Evolutionary conservation across 35 echinoderm and acorn worm species (phyloP).

Genomic region (Lytechinus variegatus): DNA sequence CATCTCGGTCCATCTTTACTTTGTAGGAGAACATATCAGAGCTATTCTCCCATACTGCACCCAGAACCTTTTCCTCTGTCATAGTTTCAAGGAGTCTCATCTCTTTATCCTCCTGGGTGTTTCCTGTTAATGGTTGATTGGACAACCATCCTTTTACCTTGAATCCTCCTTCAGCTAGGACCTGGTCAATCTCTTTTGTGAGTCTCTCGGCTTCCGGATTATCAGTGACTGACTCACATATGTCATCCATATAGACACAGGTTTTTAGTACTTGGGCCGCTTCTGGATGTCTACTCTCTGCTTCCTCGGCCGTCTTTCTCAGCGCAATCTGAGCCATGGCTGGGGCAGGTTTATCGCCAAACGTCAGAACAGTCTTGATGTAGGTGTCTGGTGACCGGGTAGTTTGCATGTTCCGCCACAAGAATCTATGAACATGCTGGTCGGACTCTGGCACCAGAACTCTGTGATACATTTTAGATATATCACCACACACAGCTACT

Average conservation of each 20-base stretch:
- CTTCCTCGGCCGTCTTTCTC: neutral
- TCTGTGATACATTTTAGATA: constrained; percentile 87
- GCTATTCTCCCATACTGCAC: constrained; percentile 51
- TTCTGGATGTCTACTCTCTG: neutral
- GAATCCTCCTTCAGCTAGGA: neutral
- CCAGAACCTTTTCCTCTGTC: constrained; percentile 29
- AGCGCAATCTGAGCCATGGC: constrained; percentile 60
- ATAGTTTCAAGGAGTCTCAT: neutral
- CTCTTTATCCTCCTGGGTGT: constrained; percentile 19
- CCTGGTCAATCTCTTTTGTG: neutral
- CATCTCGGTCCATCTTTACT: constrained; percentile 38
- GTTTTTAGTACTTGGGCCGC: neutral
- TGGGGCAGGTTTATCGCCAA: constrained; percentile 72
- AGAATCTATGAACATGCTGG: too few relatives aligned
- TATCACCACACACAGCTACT: constrained; percentile 63
- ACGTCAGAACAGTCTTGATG: constrained; percentile 71
- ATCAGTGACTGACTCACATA: neutral
- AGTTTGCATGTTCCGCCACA: constrained; percentile 62
- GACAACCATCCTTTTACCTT: neutral
- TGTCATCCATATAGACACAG: neutral
- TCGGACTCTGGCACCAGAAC: constrained; percentile 62
- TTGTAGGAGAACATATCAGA: constrained; percentile 34
- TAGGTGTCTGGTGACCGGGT: constrained; percentile 36
- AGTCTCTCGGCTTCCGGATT: neutral
- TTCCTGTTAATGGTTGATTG: constrained; percentile 37